phyloP scores from a whole-genome alignment of 2,113 vertebrate species.

The Phoenicopterus ruber region DNA sequence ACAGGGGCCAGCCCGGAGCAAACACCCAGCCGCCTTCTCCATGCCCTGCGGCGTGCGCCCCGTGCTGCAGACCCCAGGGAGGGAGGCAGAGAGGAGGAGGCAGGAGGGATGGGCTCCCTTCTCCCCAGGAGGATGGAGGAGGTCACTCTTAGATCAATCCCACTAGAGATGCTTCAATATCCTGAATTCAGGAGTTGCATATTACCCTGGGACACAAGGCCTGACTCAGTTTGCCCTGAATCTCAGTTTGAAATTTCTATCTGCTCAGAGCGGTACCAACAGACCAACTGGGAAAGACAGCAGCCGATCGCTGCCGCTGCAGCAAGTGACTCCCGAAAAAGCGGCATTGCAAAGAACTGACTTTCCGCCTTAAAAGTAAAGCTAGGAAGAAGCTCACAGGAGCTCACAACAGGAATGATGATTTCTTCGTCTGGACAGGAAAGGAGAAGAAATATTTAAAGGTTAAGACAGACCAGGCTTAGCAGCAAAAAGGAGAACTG shows the following conservation, averaged over 20 bases:
- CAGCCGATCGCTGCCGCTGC: neutral
- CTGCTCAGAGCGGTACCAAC: neutral
- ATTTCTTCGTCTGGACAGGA: neutral
- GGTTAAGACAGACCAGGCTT: neutral
- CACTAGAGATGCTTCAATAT: neutral
- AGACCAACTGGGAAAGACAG: neutral
- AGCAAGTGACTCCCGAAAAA: neutral
- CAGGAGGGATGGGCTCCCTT: neutral
- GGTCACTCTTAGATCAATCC: neutral
- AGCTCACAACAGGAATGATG: neutral
- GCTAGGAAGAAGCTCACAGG: neutral
- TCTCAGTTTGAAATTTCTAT: neutral
- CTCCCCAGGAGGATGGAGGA: neutral
- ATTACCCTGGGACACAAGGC: neutral
- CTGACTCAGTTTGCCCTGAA: neutral
- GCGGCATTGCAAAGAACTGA: neutral
- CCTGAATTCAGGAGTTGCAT: neutral
- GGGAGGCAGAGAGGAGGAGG: neutral
- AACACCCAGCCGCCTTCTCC: neutral
- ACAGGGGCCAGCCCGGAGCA: fast-evolving
- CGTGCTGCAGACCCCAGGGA: neutral
- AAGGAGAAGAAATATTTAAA: neutral
- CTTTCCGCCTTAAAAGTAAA: neutral
- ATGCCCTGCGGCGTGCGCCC: neutral
- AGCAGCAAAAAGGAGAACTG: neutral